Base-by-base conservation (phyloP, 2,797 vertebrate species). In the Silurus lanzhouensis region DNA sequence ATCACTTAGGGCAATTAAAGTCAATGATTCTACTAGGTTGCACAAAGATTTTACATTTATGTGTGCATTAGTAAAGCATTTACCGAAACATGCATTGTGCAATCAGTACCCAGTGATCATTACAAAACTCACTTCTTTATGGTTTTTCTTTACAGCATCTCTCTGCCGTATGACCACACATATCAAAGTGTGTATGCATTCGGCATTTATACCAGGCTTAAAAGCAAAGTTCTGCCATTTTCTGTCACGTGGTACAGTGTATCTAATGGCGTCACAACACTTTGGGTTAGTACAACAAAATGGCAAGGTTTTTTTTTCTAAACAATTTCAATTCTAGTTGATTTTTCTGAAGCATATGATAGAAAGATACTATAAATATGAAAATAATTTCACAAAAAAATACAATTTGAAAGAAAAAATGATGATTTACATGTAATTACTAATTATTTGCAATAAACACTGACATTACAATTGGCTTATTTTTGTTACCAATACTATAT, bases 131-230 rank as follows among this genome's bases (percentile, higher is more conserved):
- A 64, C 6, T 60, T 48, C 3, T 46, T 22, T 12, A 5, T 67
- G 12, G 15, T 44, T 81, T n/a, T 63, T 15, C 61, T 86, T 85
- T 81, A 14, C 90, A 97, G 96, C 0, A 85, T 96, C 48, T 89
- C 91, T 4, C 91, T 96, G 78, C 96, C 96, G 0, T 96, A 94
- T 17, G 93, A 95, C 81, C 95, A 96, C 91, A 96, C 95, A 10
- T 92, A 96, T 89, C 92, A 96, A 88, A 93, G 93, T 17, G 92
- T 97, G 63, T 96, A 94, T 68, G 91, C 87, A 0, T 94, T 94
- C n/a, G 96, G 96, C 76, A 90, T 95, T 89, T 91, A 94, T 88
- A 93, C 92, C 38, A 90, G 87, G 57, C 91, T 96, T 84, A 93
- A 25, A 71, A 96, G 95, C 90, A 92, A 90, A 0, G 89, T 96